A percentile compares a stretch with the other conserved stretches of the same genome.
Evolutionary conservation across 2,113 vertebrate species (phyloP).

Genomic region (Hippocampus barbouri): DNA sequence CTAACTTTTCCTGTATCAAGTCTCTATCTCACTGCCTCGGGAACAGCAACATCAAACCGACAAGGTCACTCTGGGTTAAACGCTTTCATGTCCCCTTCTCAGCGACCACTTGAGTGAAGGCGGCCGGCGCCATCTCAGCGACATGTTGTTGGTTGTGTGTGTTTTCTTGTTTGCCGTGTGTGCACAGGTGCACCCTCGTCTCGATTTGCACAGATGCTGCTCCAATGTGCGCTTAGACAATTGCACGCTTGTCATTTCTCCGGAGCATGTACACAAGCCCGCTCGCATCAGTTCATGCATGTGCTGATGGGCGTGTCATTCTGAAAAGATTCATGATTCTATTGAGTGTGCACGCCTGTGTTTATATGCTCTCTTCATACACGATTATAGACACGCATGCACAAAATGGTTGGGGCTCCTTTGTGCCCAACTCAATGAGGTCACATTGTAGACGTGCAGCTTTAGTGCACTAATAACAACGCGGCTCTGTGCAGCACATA

Average conservation of each 20-base stretch:
- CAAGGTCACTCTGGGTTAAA: conserved; percentile 43
- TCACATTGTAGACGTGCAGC: conserved; percentile 37
- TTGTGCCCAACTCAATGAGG: conserved; percentile 52
- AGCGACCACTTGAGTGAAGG: conserved; percentile 17
- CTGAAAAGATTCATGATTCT: conserved; percentile 1
- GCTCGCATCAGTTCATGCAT: conserved; percentile 17
- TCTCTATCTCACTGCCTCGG: conserved; percentile 21
- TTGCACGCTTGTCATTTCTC: conserved; percentile 1
- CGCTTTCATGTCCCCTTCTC: conserved; percentile 34
- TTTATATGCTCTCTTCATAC: conserved; percentile 10
- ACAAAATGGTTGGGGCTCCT: conserved; percentile 34
- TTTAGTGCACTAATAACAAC: conserved; percentile 54
- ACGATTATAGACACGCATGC: conserved; percentile 12
- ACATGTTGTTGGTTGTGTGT: neutral
- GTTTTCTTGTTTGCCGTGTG: conserved; percentile 3
- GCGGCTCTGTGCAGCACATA: conserved; percentile 43
- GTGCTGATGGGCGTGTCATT: conserved; percentile 19
- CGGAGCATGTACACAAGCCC: neutral
- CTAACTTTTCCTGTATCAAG: conserved; percentile 1
- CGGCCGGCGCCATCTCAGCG: conserved; percentile 1
- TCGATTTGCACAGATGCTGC: conserved; percentile 1
- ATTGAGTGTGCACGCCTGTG: conserved; percentile 7
- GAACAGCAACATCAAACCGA: conserved; percentile 13
- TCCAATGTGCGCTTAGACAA: conserved; percentile 2
- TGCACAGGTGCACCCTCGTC: neutral